These are phyloP conservation scores for Chondrilla cf. caribensis DNA, from an alignment of 37 sponge, comb jelly and placozoan species.

Conservation along the genomic window DNA sequence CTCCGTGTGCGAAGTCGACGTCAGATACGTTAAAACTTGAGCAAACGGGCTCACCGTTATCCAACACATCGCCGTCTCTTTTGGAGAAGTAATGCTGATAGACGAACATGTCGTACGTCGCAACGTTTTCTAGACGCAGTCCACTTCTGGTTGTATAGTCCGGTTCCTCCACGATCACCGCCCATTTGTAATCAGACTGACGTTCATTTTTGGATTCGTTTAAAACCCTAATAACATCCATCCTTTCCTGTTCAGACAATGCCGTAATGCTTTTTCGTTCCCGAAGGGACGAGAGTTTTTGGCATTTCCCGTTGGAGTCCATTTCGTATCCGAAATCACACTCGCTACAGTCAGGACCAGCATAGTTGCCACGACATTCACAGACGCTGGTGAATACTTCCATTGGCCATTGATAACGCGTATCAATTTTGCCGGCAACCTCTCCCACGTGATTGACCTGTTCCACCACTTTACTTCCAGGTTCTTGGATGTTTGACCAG, in stretches of 20 bases:
- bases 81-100: background rate
- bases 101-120: conserved; percentile 33
- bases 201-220: background rate
- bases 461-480: background rate
- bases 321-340: conserved; percentile 31
- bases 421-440: background rate
- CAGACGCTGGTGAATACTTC: conserved; percentile 34
- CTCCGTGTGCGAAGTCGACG: conserved; percentile 29
- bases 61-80: background rate
- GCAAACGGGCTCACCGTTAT: background rate
- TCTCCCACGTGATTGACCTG: background rate
- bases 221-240: background rate
- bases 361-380: conserved; percentile 19
- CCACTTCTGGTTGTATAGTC: background rate
- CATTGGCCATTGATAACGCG: conserved; percentile 37
- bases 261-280: conserved; percentile 15
- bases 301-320: conserved; percentile 4
- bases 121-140: background rate
- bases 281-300: background rate
- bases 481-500: background rate
- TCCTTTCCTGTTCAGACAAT: conserved; percentile 20
- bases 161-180: conserved; percentile 16
- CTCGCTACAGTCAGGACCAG: conserved; percentile 31
- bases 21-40: background rate
- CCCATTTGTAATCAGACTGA: background rate